A percentile compares a stretch with the other conserved stretches of the same genome.
These are phyloP conservation scores for Drosophila putrida DNA, from an alignment of 2,888 invertebrate genomes.

Conservation along the genomic window DNA sequence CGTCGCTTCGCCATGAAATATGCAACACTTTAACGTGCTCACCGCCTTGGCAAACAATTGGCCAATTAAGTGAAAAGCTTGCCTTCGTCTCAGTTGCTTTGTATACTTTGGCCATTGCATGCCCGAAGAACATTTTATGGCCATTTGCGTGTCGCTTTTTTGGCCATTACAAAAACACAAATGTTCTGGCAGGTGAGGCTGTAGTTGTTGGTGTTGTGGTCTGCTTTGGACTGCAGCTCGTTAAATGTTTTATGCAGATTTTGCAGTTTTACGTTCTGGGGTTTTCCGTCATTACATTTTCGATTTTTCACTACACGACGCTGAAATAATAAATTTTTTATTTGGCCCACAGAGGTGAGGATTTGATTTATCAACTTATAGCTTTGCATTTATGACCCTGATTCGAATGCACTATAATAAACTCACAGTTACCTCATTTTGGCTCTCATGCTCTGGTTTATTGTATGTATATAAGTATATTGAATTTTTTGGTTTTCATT, in stretches of 20 bases:
- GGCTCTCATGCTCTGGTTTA: conserved; percentile 62
- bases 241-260: conserved; percentile 72
- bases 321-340: conserved; percentile 54
- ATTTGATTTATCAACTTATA: conserved; percentile 53
- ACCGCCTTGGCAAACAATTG: conserved; percentile 60
- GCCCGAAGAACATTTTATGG: conserved; percentile 64
- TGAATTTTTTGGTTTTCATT: conserved; percentile 16
- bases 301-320: conserved; percentile 43
- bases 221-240: conserved; percentile 46
- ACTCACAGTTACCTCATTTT: conserved; percentile 22
- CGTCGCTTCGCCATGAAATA: conserved; percentile 43
- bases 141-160: conserved; percentile 67
- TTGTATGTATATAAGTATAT: conserved; percentile 51
- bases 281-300: conserved; percentile 57
- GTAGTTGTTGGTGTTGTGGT: neutral
- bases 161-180: conserved; percentile 25
- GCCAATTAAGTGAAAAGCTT: conserved; percentile 74
- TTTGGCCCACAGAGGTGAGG: conserved; percentile 52
- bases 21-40: conserved; percentile 60
- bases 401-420: conserved; percentile 1
- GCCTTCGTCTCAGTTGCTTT: conserved; percentile 21
- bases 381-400: conserved; percentile 10
- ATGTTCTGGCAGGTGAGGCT: neutral
- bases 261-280: conserved; percentile 32
- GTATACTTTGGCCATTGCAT: conserved; percentile 55